phyloP scores from a whole-genome alignment of 92 coral and sea anemone genomes.

The Epizoanthus fatuus region DNA sequence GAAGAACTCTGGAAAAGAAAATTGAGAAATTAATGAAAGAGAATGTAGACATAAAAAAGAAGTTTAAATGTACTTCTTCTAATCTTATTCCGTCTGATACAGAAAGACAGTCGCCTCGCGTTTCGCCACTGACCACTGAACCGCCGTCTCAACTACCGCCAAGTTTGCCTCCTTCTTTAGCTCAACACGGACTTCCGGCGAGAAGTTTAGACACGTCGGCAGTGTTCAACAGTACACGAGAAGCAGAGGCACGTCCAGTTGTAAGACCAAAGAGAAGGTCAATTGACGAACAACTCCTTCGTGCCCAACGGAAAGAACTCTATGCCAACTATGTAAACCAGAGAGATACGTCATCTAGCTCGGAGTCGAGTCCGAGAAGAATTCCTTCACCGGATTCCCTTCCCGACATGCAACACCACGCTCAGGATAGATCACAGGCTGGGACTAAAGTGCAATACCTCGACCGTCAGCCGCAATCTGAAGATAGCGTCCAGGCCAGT shows the following conservation, averaged over 20 bases:
- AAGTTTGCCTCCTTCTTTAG: conserved; percentile 62
- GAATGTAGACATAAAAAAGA: conserved; percentile 83
- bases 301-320: conserved; percentile 22
- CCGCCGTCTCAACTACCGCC: conserved; percentile 56
- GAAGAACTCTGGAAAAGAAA: conserved; percentile 86
- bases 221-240: not conserved
- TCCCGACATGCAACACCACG: not conserved
- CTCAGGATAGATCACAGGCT: too few relatives aligned
- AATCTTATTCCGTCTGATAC: not conserved
- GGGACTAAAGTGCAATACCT: too few relatives aligned
- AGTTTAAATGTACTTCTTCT: conserved; percentile 48
- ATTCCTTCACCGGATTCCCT: conserved; percentile 11
- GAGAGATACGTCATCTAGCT: not conserved
- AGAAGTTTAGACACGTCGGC: conserved; percentile 44
- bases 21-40: conserved; percentile 90
- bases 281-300: conserved; percentile 38
- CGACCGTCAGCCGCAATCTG: too few relatives aligned
- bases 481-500: not conserved
- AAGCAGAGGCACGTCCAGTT: not conserved
- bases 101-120: not conserved
- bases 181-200: conserved; percentile 46
- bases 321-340: not conserved
- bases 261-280: conserved; percentile 28
- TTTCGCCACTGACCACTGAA: conserved; percentile 37
- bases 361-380: not conserved